Base-by-base conservation (phyloP, 2,888 invertebrate species). In the Hypena proboscidalis region DNA sequence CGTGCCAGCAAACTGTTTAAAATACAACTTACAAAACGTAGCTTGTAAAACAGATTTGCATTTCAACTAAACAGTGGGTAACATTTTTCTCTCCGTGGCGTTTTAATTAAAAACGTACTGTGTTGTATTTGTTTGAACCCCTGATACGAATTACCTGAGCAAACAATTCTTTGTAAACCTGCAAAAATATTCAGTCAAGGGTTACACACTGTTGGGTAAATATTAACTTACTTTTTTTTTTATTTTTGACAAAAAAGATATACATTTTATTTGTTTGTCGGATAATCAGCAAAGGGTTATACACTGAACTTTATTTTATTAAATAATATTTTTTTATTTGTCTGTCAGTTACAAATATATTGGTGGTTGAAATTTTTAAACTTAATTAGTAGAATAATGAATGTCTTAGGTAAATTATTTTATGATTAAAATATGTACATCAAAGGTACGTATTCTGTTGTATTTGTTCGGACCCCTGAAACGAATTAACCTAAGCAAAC, bases 401-500 rank as follows among this genome's bases (percentile, higher is more conserved):
- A n/a, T n/a, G n/a, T n/a, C n/a, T n/a, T n/a, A n/a, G n/a, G n/a
- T n/a, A n/a, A n/a, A n/a, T n/a, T n/a, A n/a, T n/a, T n/a, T n/a
- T n/a, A n/a, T n/a, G n/a, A n/a, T n/a, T n/a, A n/a, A n/a, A n/a
- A n/a, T n/a, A n/a, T n/a, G n/a, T n/a, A n/a, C n/a, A n/a, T n/a
- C n/a, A n/a, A n/a, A n/a, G n/a, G 37, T 39, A 25, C 10, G 4
- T 32, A n/a, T 31, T 40, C 20, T 15, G 11, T 34, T 39, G 33
- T 21, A 40, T 40, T 33, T 40, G 29, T 40, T 29, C 25, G 21
- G 22, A 20, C 20, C 15, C 31, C 14, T 34, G 41, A 41, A 30
- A 35, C 29, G 30, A 35, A 35, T 42, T 42, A 35, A 23, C 23
- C 17, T 35, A 25, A 19, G 35, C 30, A 42, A 42, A 42, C 35